Evolutionary conservation across 1,140 invertebrate species (phyloP).

Genomic region (Heliconius eleuchia): DNA sequence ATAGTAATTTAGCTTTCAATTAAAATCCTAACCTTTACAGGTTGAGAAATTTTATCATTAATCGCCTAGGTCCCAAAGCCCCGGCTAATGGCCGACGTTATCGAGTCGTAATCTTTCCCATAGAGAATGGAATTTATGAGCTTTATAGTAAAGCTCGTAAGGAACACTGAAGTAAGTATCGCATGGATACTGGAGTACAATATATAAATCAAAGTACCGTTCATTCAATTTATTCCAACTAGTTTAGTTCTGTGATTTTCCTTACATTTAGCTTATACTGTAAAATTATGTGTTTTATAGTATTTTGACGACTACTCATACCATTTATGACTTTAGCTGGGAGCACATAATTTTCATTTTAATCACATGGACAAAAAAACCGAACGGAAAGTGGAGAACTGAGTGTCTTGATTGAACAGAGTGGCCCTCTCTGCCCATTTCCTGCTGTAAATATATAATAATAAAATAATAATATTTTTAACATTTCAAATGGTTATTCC

Average conservation of each 20-base stretch:
- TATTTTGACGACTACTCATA: neutral
- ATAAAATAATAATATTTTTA: too few relatives aligned
- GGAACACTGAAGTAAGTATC: neutral
- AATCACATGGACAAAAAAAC: too few relatives aligned
- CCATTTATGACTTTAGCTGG: too few relatives aligned
- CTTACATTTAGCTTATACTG: neutral
- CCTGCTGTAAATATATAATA: too few relatives aligned
- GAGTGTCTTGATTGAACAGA: too few relatives aligned
- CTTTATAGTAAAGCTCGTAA: slow-evolving; percentile 2
- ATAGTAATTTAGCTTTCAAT: slow-evolving; percentile 16
- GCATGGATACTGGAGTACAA: neutral
- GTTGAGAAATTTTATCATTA: slow-evolving; percentile 25
- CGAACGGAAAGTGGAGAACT: too few relatives aligned
- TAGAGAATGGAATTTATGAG: neutral
- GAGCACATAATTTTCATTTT: too few relatives aligned
- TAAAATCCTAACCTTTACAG: slow-evolving; percentile 21
- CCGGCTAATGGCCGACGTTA: slow-evolving; percentile 19
- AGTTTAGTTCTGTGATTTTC: neutral
- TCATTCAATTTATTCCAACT: neutral
- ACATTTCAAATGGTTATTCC: too few relatives aligned
- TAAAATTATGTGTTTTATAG: neutral
- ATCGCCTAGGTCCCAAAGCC: slow-evolving; percentile 14
- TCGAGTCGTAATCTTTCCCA: slow-evolving; percentile 21
- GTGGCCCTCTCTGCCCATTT: too few relatives aligned
- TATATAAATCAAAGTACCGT: neutral